Base-by-base conservation (phyloP, 2,888 invertebrate species). In the Tachina grossa region DNA sequence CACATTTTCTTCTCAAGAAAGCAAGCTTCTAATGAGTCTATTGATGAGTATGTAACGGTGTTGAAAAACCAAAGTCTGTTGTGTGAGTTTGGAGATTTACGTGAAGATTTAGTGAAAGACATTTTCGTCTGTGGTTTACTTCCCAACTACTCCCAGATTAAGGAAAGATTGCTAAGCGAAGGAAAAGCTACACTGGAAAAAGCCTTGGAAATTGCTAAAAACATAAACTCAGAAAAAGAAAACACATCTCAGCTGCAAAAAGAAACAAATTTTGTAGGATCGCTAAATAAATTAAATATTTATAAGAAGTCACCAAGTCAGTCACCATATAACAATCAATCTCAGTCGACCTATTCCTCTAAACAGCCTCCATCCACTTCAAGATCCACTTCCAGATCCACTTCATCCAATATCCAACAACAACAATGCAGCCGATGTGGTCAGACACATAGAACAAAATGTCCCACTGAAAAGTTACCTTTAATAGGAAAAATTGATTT, bases 391-490 rank as follows among this genome's bases (percentile, higher is more conserved):
- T 16, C 66, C n/a, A n/a, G n/a, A n/a, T n/a, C n/a, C n/a, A n/a
- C n/a, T n/a, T n/a, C n/a, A 39, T 51, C 66, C 31, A 68, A 51
- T 16, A 51, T 39, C 5, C 22, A 68, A 16, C 66, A 51, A 13
- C 53, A 51, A 16, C 51, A 41, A 53, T 66, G 66, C 9, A 66
- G 61, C 16, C 9, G 61, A 22, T 55, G 55, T 31, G 55, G 55
- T 22, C 55, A 55, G 22, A 0, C 5, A 11, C 53, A n/a, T n/a
- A n/a, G n/a, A n/a, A n/a, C n/a, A n/a, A n/a, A n/a, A n/a, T n/a
- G n/a, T n/a, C n/a, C n/a, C n/a, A n/a, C n/a, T 14, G 78, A 83
- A 65, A 74, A 72, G 16, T 31, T 83, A 19, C 83, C 71, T 8
- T 31, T 72, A 45, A 39, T 72, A 41, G 77, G 77, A 16, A 55